Percentiles rank a stretch among this genome's conserved stretches.
phyloP scores from a whole-genome alignment of 2,797 vertebrate genomes.

The Phrynocephalus vlangalii region DNA sequence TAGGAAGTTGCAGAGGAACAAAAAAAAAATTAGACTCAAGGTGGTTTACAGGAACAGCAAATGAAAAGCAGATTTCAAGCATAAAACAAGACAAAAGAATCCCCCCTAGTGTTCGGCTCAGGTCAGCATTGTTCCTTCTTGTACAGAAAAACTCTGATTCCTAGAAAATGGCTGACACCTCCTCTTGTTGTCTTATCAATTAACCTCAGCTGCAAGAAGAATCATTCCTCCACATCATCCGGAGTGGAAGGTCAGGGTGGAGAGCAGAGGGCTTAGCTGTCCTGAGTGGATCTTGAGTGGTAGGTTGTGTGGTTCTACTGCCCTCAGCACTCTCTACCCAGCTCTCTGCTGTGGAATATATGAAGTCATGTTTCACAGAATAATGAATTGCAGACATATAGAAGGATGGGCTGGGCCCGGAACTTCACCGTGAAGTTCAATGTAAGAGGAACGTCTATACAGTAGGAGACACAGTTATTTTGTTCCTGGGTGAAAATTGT shows the following conservation, averaged over 20 bases:
- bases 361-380: slow-evolving; percentile 74
- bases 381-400: slow-evolving; percentile 70
- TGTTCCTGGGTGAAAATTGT: neutral
- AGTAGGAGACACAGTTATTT: neutral
- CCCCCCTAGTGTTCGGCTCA: neutral
- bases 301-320: neutral
- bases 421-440: neutral
- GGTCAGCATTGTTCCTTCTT: neutral
- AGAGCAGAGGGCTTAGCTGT: neutral
- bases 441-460: too few species aligned
- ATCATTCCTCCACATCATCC: neutral
- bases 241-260: too few species aligned
- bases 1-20: too few species aligned
- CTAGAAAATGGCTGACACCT: neutral
- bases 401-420: slow-evolving; percentile 60
- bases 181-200: neutral
- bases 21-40: too few species aligned
- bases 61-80: too few species aligned
- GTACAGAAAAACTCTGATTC: neutral
- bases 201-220: neutral
- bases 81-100: neutral
- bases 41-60: too few species aligned
- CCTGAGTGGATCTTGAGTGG: too few species aligned
- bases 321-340: neutral
- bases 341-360: slow-evolving; percentile 59